Evolutionary conservation across 2,888 invertebrate species (phyloP), one percentile per base, ranked within the genome.

Genomic region (Athripsodes cinereus): DNA sequence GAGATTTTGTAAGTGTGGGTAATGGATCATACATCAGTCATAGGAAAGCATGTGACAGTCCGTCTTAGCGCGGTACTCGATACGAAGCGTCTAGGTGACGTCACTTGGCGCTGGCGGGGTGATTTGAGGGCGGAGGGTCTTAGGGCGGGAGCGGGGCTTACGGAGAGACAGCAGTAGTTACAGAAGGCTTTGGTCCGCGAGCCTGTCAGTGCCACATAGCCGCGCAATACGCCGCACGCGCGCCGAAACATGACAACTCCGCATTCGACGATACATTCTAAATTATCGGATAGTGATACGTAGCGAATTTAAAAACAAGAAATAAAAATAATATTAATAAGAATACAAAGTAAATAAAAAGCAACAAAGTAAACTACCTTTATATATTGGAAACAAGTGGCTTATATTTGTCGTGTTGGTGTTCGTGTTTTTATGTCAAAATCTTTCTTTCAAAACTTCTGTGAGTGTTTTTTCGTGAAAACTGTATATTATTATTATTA

Each of bases 201-300:
- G 64, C 59, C 60, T 59, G 52, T 57, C 59, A 60, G 64, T 62
- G 62, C 59, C 62, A 59, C 58, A 47, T 53, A 60, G 62, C 57
- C 60, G 62, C 59, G 62, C 57, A 67, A 65, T 67, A 66, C 62
- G 62, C 55, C 62, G 64, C 63, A 62, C 65, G 65, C 55, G 57
- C 61, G 60, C 59, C 58, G 44, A 57, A 61, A 54, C 26, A 56
- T 57, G 58, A 58, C 60, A 60, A 58, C 57, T 52, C 57, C 49
- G 52, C 62, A 62, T 54, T 59, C 57, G 53, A 62, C 62, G 58
- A 58, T 51, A 62, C 55, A 62, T 62, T 62, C 62, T 62, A 62
- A 62, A 62, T 61, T 59, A 63, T 53, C 60, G 53, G 55, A 57
- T 63, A 61, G 63, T 61, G 55, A 63, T 59, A 63, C 61, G 61